A percentile compares a stretch with the other conserved stretches of the same genome.
These are phyloP conservation scores for Bacillus rossius DNA, from an alignment of 1,140 invertebrate species.

Conservation along the genomic window DNA sequence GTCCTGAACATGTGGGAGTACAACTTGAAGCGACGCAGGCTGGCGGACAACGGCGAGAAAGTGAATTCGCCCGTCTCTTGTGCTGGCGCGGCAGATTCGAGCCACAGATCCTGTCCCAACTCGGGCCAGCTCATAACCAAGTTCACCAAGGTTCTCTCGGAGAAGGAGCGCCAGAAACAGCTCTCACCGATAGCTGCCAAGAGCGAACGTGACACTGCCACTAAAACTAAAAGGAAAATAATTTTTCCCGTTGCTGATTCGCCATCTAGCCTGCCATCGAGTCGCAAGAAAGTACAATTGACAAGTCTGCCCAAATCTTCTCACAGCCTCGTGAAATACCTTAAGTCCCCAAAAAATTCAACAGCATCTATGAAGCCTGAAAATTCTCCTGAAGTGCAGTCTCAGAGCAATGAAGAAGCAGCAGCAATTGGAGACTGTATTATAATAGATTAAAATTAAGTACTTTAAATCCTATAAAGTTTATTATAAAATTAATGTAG, in stretches of 20 bases:
- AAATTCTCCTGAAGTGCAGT: too few species aligned
- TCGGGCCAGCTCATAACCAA: slow-evolving; percentile 42
- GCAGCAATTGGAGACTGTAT: too few species aligned
- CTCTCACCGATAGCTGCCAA: slow-evolving; percentile 14
- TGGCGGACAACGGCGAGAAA: neutral
- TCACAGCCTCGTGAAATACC: too few species aligned
- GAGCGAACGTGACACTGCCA: too few species aligned
- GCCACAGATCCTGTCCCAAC: neutral
- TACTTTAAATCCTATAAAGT: too few species aligned
- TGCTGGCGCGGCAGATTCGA: neutral
- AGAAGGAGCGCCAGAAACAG: slow-evolving; percentile 46
- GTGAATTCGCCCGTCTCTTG: neutral
- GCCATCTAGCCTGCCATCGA: neutral
- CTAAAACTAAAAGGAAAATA: slow-evolving; percentile 28
- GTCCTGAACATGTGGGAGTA: slow-evolving; percentile 46
- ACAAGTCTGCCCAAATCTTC: too few species aligned
- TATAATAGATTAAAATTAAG: too few species aligned
- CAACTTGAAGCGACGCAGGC: slow-evolving; percentile 23
- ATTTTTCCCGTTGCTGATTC: neutral
- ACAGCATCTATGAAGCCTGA: too few species aligned
- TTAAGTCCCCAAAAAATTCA: too few species aligned
- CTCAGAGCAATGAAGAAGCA: too few species aligned
- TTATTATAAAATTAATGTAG: too few species aligned
- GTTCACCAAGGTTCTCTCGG: slow-evolving; percentile 48
- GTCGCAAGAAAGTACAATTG: too few species aligned